A percentile compares a stretch with the other conserved stretches of the same genome.
Evolutionary conservation across 2,113 vertebrate species (phyloP).

Genomic region (Copsychus sechellarum): DNA sequence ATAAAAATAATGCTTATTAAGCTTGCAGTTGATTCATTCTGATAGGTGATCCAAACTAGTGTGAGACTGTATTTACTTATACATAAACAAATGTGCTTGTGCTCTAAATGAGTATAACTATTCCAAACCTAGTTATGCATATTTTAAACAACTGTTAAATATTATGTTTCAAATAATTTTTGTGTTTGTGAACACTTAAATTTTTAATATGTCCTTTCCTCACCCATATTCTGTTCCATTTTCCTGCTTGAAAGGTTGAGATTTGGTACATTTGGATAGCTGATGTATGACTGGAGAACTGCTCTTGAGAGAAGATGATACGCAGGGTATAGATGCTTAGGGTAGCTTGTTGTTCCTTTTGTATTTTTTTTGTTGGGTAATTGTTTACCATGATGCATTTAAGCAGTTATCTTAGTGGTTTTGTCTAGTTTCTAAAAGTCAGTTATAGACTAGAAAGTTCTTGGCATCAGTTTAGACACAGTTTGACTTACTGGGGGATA

Average conservation of each 20-base stretch:
- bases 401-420: background rate
- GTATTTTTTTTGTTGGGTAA: background rate
- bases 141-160: slow-evolving; percentile 63
- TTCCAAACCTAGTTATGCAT: slow-evolving; percentile 43
- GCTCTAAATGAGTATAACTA: slow-evolving; percentile 43
- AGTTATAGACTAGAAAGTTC: background rate
- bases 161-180: slow-evolving; percentile 18
- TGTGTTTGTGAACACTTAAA: slow-evolving; percentile 22
- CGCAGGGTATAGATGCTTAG: background rate
- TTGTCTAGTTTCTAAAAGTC: background rate
- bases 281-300: background rate
- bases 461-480: background rate
- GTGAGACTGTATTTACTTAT: slow-evolving; percentile 60
- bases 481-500: background rate
- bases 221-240: background rate
- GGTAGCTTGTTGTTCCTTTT: background rate
- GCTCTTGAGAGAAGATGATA: background rate
- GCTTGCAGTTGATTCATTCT: slow-evolving; percentile 59
- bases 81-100: slow-evolving; percentile 50
- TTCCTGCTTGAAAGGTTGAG: background rate
- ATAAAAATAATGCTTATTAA: slow-evolving; percentile 71
- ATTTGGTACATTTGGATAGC: background rate
- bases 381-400: background rate
- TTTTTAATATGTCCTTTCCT: background rate
- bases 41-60: slow-evolving; percentile 63